phyloP scores from a whole-genome alignment of 2,113 vertebrate species.

The Delphinus delphis region DNA sequence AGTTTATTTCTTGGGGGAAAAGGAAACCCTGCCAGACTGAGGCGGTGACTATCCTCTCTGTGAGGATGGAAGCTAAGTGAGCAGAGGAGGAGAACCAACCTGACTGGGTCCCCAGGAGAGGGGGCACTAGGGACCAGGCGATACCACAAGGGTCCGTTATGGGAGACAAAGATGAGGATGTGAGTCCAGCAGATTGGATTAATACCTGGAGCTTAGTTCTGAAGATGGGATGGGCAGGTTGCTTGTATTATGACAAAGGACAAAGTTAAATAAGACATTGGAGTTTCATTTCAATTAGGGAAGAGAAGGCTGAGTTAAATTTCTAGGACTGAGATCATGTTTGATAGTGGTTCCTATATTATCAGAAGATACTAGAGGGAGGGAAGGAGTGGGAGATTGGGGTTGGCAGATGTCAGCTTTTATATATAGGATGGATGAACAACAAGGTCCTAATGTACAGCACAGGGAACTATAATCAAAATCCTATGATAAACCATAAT shows the following conservation, averaged over 20 bases:
- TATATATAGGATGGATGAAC: no score
- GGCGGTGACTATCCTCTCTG: neutral
- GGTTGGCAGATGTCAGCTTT: no score
- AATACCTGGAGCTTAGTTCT: neutral
- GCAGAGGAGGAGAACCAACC: neutral
- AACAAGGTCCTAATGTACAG: no score
- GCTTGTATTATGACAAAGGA: neutral
- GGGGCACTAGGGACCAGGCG: accelerated
- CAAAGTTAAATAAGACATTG: neutral
- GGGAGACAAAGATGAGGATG: neutral
- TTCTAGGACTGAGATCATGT: neutral
- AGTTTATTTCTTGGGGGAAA: neutral
- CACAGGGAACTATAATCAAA: no score
- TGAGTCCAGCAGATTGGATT: neutral
- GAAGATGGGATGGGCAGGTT: neutral
- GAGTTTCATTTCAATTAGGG: neutral
- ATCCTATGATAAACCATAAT: no score
- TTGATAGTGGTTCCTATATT: neutral
- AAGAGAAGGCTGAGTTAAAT: neutral
- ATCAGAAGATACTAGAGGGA: neutral
- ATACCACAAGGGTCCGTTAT: no score
- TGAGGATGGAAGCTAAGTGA: neutral
- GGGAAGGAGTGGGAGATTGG: no score
- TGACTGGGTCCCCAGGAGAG: neutral
- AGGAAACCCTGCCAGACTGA: neutral